Conservation (phyloP, 1,140 invertebrate species). For the Sminthurides bifidus region DNA sequence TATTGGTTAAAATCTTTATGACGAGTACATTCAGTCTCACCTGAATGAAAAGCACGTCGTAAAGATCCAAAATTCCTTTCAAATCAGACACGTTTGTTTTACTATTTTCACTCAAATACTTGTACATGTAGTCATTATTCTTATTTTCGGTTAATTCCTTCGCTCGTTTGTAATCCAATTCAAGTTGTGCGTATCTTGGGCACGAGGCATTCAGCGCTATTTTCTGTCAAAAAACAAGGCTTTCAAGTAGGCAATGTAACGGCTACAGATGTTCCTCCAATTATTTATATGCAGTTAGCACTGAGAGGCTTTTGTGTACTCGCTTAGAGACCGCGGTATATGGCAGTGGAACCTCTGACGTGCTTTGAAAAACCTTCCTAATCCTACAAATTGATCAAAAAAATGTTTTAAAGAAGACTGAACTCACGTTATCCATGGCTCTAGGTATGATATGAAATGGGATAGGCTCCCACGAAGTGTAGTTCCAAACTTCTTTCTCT, state of each 20-base stretch:
- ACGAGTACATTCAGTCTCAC: not conserved
- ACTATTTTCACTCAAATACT: not conserved
- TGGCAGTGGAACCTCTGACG: not conserved
- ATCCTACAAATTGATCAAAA: not conserved
- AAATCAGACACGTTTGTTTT: not conserved
- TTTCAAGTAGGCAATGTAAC: too few relatives aligned
- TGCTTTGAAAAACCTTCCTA: not conserved
- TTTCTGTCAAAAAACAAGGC: not conserved
- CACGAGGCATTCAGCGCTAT: not conserved
- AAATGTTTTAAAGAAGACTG: not conserved
- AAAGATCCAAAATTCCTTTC: not conserved
- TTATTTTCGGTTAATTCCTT: not conserved
- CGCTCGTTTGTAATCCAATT: not conserved
- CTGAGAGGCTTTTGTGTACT: not conserved
- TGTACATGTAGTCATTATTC: constrained; percentile 1
- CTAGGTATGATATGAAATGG: constrained; percentile 67
- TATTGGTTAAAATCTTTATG: not conserved
- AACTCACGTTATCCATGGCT: constrained; percentile 48
- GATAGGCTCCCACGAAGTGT: constrained; percentile 86
- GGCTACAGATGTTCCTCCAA: not conserved
- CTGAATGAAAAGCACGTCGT: constrained; percentile 15
- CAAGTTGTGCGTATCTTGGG: not conserved
- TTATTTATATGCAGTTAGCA: not conserved
- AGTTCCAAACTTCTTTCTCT: constrained; percentile 52
- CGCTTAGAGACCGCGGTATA: too few relatives aligned